Evolutionary conservation across 2,888 invertebrate genomes (phyloP).

Genomic region (Dromius quadrimaculatus): DNA sequence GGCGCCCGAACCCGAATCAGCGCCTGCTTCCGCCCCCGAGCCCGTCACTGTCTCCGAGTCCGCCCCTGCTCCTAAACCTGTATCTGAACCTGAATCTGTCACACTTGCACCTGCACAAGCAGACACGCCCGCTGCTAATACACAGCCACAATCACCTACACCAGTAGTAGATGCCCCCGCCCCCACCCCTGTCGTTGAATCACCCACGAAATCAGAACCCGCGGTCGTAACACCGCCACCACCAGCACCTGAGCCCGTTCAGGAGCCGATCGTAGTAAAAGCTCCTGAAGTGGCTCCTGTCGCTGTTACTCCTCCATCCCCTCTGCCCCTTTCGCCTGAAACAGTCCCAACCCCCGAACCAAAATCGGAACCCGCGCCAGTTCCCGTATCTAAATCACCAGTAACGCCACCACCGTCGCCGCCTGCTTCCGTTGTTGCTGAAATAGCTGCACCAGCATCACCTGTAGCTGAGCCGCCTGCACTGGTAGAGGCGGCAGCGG

Average conservation of each 20-base stretch:
- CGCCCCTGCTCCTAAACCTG: slow-evolving; percentile 51
- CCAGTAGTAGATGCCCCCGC: slow-evolving; percentile 32
- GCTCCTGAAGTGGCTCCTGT: slow-evolving; percentile 29
- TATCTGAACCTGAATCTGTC: slow-evolving; percentile 46
- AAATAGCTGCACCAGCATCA: background rate
- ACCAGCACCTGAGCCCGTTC: slow-evolving; percentile 31
- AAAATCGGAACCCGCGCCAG: slow-evolving; percentile 53
- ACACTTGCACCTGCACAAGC: slow-evolving; percentile 49
- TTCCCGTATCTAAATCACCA: slow-evolving; percentile 13
- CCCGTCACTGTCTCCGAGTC: slow-evolving; percentile 48
- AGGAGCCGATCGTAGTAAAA: slow-evolving; percentile 11
- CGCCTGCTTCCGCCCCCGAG: slow-evolving; percentile 30
- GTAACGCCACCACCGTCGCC: background rate
- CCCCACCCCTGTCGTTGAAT: slow-evolving; percentile 6
- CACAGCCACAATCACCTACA: background rate
- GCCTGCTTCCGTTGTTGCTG: slow-evolving; percentile 29
- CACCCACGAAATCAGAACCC: slow-evolving; percentile 9
- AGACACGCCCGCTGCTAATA: slow-evolving; percentile 1
- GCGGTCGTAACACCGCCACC: slow-evolving; percentile 5
- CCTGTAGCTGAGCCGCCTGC: slow-evolving; percentile 10
- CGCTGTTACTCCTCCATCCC: slow-evolving; percentile 6
- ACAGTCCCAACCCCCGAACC: background rate
- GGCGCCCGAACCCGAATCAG: slow-evolving; percentile 41
- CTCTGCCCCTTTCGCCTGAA: background rate
- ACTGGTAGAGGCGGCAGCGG: slow-evolving; percentile 13